Base-by-base conservation (phyloP, 2,888 invertebrate genomes). In the Encarsia formosa region DNA sequence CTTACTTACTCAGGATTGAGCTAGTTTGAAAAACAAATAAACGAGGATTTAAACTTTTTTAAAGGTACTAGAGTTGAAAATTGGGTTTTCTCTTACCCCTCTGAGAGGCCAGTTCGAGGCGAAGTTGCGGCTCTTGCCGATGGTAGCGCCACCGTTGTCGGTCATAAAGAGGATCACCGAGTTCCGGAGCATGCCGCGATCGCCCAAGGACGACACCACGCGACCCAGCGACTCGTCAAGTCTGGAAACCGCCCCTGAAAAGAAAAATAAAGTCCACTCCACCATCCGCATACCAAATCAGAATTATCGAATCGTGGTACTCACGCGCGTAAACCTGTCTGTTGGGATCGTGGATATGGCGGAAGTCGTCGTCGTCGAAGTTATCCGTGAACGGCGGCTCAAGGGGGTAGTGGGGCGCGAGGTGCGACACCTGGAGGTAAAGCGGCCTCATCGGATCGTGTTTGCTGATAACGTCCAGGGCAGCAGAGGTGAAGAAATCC, bases 371-470 rank as follows among this genome's bases (percentile, higher is more conserved):
- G 26, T 82, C 80, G 0, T 59, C 46, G 24, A 56, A 54, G 2
- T 89, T 87, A 1, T 83, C 87, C 64, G 88, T 86, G 40, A 86
- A 71, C 1, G 80, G 79, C 11, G 85, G 81, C 43, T 84, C 85
- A 0, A 80, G 76, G 2, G 82, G 88, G 0, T 87, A 82, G 69
- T 95, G 95, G 0, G 88, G 86, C 0, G 92, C 93, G 43, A 87
- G 78, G 71, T 93, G 92, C 0, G 86, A 83, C 45, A 95, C 67
- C 74, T 89, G 83, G 51, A 96, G 75, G 66, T 92, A 92, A 47
- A 95, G 75, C 0, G 94, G 92, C 9, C 73, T 71, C 31, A 77
- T 67, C 1, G 66, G 63, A 54, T 85, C 78, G 62, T 87, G 87
- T 1, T 75, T 65, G 11, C 75, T 70, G 52, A 88, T 86, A 5